These are phyloP conservation scores for Serripes groenlandicus DNA, from an alignment of 2,888 invertebrate genomes.

Conservation along the genomic window DNA sequence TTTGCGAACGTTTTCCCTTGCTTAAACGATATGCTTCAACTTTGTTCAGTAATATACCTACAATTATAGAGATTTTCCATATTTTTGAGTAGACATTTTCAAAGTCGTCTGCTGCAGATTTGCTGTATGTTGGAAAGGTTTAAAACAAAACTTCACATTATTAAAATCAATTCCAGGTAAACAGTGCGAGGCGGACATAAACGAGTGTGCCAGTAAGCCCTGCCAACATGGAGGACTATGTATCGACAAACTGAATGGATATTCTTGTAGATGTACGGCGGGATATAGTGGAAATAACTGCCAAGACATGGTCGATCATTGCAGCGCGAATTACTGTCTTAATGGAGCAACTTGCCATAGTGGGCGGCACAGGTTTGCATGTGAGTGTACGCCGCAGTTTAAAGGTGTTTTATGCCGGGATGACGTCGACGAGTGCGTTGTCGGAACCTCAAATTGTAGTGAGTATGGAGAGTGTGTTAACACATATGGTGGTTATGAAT, in stretches of 20 bases:
- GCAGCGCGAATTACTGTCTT: conserved; percentile 75
- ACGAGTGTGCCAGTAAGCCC: conserved; percentile 90
- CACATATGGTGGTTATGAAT: conserved; percentile 41
- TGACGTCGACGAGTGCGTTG: conserved; percentile 93
- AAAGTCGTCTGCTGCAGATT: too few species aligned
- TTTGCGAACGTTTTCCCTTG: too few species aligned
- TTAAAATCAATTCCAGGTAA: conserved; percentile 49
- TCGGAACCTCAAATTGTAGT: conserved; percentile 38
- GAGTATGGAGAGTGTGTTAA: conserved; percentile 53
- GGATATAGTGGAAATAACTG: conserved; percentile 66
- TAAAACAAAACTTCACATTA: too few species aligned
- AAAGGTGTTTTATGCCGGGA: conserved; percentile 96
- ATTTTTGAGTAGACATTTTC: too few species aligned
- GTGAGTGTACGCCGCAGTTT: conserved; percentile 95
- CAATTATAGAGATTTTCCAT: too few species aligned
- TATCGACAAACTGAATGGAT: conserved; percentile 67
- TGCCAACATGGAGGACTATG: conserved; percentile 70
- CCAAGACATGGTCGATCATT: conserved; percentile 72
- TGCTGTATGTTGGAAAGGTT: too few species aligned
- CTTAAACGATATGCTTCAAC: too few species aligned
- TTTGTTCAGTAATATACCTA: too few species aligned
- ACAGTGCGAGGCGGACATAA: conserved; percentile 94
- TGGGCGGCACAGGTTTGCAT: conserved; percentile 89
- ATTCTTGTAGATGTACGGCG: conserved; percentile 67
- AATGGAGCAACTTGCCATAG: conserved; percentile 77